Evolutionary conservation across 2,113 vertebrate genomes (phyloP).

Genomic region (Equus quagga): DNA sequence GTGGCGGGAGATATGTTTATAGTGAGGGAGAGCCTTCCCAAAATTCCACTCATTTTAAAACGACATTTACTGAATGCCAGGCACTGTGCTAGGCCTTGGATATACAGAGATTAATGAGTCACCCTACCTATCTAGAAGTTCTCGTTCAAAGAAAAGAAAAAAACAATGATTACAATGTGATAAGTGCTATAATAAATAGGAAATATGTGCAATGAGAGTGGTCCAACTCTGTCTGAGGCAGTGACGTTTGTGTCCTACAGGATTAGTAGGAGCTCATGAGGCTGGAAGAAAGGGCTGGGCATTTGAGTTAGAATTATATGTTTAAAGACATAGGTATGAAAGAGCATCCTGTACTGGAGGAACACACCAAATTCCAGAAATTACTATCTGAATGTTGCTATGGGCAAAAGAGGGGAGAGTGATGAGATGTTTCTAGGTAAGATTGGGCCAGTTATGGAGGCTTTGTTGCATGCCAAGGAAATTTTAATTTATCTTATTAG

Average conservation of each 20-base stretch:
- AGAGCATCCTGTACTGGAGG: not conserved
- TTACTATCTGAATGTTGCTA: not conserved
- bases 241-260: not conserved
- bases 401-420: not conserved
- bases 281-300: constrained; percentile 2
- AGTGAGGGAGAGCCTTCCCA: constrained; percentile 5
- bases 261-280: not conserved
- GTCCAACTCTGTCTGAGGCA: constrained; percentile 7
- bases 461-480: not conserved
- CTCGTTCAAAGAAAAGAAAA: not conserved
- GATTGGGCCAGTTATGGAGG: not conserved
- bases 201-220: not conserved
- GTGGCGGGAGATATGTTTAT: not conserved
- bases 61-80: constrained; percentile 64
- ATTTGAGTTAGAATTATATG: not conserved
- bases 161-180: constrained; percentile 67
- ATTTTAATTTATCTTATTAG: not conserved
- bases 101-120: constrained; percentile 25
- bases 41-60: constrained; percentile 50
- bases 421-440: not conserved
- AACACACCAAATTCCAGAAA: not conserved
- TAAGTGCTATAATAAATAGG: constrained; percentile 77
- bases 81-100: constrained; percentile 74
- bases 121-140: not conserved
- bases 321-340: not conserved